phyloP scores from a whole-genome alignment of 2,113 vertebrate species.

The Rutilus rutilus region DNA sequence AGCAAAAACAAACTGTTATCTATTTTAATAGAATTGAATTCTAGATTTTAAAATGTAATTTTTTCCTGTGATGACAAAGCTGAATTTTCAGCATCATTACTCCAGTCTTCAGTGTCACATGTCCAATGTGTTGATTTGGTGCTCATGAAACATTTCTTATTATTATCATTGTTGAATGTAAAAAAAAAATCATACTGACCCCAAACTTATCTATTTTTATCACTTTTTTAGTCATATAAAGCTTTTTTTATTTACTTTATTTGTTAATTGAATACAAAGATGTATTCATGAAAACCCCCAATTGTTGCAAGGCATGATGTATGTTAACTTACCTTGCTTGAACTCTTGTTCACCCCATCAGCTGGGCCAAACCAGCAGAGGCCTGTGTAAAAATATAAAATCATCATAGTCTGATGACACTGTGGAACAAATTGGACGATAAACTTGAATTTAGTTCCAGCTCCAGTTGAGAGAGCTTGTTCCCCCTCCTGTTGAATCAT shows the following conservation, averaged over 20 bases:
- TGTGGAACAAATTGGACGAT: constrained; percentile 53
- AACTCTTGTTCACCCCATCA: neutral
- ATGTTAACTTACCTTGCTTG: neutral
- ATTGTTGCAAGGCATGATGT: neutral
- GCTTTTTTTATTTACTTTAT: neutral
- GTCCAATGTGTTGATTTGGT: neutral
- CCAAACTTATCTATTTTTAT: neutral
- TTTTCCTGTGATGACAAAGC: neutral
- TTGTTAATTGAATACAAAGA: neutral
- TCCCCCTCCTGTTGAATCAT: constrained; percentile 42
- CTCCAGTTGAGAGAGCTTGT: constrained; percentile 39
- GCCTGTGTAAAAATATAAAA: constrained; percentile 51
- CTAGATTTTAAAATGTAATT: neutral
- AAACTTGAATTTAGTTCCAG: constrained; percentile 53
- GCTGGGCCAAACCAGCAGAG: neutral
- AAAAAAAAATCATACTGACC: neutral
- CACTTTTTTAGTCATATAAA: neutral
- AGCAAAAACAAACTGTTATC: neutral
- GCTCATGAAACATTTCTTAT: neutral
- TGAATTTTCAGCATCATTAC: neutral
- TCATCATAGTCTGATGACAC: constrained; percentile 41
- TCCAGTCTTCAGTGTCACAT: neutral
- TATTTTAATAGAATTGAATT: too few relatives aligned
- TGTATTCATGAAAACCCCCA: neutral
- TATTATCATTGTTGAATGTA: neutral